phyloP scores from a whole-genome alignment of 2,113 vertebrate species.

The Colinus virginianus region DNA sequence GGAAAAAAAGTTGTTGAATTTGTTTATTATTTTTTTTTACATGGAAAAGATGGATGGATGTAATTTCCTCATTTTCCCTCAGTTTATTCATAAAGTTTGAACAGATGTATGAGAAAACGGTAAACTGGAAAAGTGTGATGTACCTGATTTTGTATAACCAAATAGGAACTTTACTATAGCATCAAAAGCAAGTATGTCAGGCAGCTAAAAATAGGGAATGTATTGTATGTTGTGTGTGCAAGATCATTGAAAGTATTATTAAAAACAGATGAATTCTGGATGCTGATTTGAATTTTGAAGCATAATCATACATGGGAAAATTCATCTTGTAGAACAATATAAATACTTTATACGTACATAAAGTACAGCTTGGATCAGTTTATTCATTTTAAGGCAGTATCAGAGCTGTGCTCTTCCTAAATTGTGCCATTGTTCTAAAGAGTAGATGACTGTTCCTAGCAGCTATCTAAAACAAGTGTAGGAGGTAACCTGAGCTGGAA shows the following conservation, averaged over 20 bases:
- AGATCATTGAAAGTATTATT: not conserved
- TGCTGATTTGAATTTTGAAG: not conserved
- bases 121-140: not conserved
- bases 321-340: not conserved
- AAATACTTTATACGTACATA: not conserved
- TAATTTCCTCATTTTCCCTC: not conserved
- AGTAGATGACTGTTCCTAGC: accelerated
- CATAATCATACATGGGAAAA: not conserved
- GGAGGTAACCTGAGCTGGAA: not conserved
- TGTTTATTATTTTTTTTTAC: not conserved
- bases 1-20: not conserved
- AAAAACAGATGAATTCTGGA: not conserved
- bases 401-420: not conserved
- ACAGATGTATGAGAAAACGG: not conserved
- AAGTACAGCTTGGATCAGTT: not conserved
- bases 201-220: not conserved
- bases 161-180: not conserved
- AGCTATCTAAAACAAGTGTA: accelerated
- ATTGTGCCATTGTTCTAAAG: accelerated
- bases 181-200: accelerated
- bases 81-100: not conserved
- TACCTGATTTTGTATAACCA: not conserved
- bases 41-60: not conserved
- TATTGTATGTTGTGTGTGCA: not conserved
- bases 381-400: not conserved